Base-by-base conservation (phyloP, 1,140 invertebrate species). In the Danaus melanippus region DNA sequence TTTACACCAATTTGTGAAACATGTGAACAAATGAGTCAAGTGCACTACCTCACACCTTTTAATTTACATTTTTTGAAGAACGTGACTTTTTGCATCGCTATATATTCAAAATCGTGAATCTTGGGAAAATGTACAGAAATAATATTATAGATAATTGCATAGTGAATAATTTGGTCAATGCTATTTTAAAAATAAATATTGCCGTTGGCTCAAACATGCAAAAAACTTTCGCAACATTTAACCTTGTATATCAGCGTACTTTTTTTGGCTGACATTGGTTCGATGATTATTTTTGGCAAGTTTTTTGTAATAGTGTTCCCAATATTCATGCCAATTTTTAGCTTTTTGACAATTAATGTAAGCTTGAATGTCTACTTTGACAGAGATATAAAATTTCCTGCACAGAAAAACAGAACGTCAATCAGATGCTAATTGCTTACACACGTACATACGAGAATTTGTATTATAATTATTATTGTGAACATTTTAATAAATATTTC, bases 151-250 rank as follows among this genome's bases (percentile, higher is more conserved):
- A 53, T 53, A 53, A 53, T 53, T 53, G 52, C 52, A 46, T 46
- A 44, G 41, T 53, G 44, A 53, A 53, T 53, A 39, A 53, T 46
- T 45, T 53, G 17, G 32, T 17, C 46, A 12, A 11, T 15, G 12
- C 21, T 45, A 46, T 45, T 53, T 53, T 53, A 41, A 53, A 41
- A 12, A 53, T 46, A 53, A 53, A 53, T 46, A 44, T 53, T 46
- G 46, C 51, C 21, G 53, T 47, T 55, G 40, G 40, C 53, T 48
- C 40, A 40, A 48, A 55, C 47, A 42, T 46, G 42, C 39, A 55
- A 48, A 55, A 48, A 55, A 43, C 12, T 48, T 55, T 55, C 43
- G 46, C 53, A 55, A 55, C 45, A 55, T 48, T 55, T 47, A 46
- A 48, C 46, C 53, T 55, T 48, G 53, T 48, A 55, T 55, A 47